These are phyloP conservation scores for Jacana jacana DNA, from an alignment of 2,113 vertebrate species.

Conservation along the genomic window DNA sequence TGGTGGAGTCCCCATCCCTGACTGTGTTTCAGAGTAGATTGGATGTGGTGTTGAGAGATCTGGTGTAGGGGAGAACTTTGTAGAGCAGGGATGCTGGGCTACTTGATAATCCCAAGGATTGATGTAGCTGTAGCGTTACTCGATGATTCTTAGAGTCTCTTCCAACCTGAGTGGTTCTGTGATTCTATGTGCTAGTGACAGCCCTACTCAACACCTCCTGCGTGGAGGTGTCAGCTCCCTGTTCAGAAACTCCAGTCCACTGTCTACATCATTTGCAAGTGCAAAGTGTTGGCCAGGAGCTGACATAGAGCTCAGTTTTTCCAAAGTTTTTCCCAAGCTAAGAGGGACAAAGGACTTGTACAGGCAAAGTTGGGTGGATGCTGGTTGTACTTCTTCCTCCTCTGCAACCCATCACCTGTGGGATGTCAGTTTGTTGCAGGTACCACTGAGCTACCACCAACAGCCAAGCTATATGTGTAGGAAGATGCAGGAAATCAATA, in stretches of 20 bases:
- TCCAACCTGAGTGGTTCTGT: no score
- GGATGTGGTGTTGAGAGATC: no score
- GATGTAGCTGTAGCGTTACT: no score
- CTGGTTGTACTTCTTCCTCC: accelerated
- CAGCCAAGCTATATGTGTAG: accelerated
- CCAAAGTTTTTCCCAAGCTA: background rate
- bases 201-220: background rate
- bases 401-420: background rate
- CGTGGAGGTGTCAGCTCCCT: background rate
- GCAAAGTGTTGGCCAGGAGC: background rate
- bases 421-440: accelerated
- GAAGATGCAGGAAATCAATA: accelerated
- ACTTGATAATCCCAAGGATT: no score
- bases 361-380: accelerated
- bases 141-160: no score
- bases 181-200: background rate
- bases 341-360: background rate
- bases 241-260: accelerated
- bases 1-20: no score
- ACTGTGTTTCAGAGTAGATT: no score
- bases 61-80: no score
- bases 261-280: background rate
- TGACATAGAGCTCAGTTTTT: background rate
- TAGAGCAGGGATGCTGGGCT: no score
- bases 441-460: background rate